phyloP scores from a whole-genome alignment of 2,797 vertebrate species.

The Peromyscus attwateri region DNA sequence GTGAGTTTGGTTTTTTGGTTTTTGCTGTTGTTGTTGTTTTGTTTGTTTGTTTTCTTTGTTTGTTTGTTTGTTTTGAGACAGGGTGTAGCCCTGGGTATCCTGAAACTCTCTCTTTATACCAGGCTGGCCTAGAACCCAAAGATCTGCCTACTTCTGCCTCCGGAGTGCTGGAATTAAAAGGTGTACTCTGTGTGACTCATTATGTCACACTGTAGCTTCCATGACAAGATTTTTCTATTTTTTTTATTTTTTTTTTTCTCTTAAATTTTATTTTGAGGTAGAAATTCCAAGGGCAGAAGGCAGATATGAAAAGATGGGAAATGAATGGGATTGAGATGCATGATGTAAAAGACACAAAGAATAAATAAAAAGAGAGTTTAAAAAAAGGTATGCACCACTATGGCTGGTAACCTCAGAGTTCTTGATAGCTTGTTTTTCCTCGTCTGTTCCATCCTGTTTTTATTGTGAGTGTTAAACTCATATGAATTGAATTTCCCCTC shows the following conservation, averaged over 20 bases:
- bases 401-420: not conserved
- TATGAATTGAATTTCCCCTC: not conserved
- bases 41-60: no score
- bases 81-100: fast-evolving
- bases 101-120: not conserved
- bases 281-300: not conserved
- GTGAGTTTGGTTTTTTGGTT: not conserved
- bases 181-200: not conserved
- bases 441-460: not conserved
- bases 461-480: not conserved
- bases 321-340: not conserved
- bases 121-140: not conserved
- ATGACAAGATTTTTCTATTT: not conserved
- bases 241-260: not conserved
- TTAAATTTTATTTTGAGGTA: not conserved
- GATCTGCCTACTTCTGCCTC: not conserved
- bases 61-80: not conserved
- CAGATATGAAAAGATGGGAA: not conserved
- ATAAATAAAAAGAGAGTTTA: not conserved
- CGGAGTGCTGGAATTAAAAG: not conserved
- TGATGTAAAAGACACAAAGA: not conserved
- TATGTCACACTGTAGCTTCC: not conserved
- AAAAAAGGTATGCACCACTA: not conserved
- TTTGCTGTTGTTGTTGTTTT: not conserved
- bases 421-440: not conserved